Base-by-base conservation (phyloP, 2,113 vertebrate species). In the Theropithecus gelada region DNA sequence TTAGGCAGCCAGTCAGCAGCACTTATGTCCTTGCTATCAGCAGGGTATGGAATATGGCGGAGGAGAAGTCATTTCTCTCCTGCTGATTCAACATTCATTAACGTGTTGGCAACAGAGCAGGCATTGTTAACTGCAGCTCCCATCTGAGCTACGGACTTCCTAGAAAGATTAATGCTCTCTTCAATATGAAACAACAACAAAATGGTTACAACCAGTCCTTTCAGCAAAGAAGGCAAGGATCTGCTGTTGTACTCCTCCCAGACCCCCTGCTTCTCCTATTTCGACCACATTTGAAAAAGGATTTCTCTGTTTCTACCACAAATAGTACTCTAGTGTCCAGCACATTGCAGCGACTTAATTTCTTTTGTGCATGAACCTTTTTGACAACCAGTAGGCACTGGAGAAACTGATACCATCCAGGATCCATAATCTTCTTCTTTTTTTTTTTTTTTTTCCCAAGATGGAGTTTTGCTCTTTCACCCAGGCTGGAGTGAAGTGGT, bases 1-100 rank as follows among this genome's bases (percentile, higher is more conserved):
- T 80, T 68, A 93, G 97, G 93, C 82, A 97, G 93, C 52, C 79
- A 50, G 64, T 80, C 48, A 57, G n/a, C 25, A 45, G 17, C 76
- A 2, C 30, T 68, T 35, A 59, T 38, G 30, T 88, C 84, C 87
- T 78, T 50, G 57, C 64, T 30, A 8, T 61, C 93, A 92, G 93
- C 16, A 50, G 91, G 91, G 32, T 40, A 27, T 45, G 27, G 83
- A 81, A 27, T 40, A 18, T 20, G 78, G 82, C 40, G 81, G 76
- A 6, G 30, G 27, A 76, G 66, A 30, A 93, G 52, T 73, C 81
- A 5, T 61, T 73, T 61, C 45, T 79, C 72, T 88, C 88, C 85
- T 38, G 81, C 86, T 82, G 76, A 59, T 40, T 50, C 1, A 4
- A 92, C 72, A 11, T 12, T 61, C 76, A 32, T 82, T 23, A 38